Conservation (phyloP, 2,797 vertebrate species). For the Bucorvus abyssinicus region DNA sequence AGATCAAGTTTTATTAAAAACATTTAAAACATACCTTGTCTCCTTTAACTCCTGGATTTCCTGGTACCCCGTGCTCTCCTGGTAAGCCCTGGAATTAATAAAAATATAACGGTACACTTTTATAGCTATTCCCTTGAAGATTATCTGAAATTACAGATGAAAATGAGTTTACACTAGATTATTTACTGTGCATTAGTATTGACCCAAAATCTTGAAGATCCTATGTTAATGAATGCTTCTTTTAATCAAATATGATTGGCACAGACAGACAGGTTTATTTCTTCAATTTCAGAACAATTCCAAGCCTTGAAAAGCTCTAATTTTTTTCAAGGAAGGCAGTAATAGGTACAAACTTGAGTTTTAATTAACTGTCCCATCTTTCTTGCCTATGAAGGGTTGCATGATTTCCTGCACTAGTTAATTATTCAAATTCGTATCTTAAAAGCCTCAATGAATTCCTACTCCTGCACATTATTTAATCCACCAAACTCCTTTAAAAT, state of each 20-base stretch:
- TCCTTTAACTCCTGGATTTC: slow-evolving; percentile 90
- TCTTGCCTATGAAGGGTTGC: neutral
- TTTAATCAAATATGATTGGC: neutral
- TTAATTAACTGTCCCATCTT: neutral
- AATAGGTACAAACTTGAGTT: neutral
- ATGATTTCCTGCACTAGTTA: neutral
- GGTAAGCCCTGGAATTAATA: slow-evolving; percentile 84
- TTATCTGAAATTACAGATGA: neutral
- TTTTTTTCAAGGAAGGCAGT: neutral
- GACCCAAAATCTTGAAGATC: neutral
- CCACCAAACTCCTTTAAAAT: neutral
- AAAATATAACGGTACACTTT: neutral
- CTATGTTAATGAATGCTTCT: neutral
- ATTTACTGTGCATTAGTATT: neutral
- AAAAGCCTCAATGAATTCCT: neutral
- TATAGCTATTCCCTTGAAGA: neutral
- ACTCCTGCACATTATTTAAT: neutral
- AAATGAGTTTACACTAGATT: neutral
- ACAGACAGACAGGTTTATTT: neutral
- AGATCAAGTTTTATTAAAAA: neutral
- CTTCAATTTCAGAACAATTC: neutral
- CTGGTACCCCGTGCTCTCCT: slow-evolving; percentile 84
- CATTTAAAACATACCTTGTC: slow-evolving; percentile 83
- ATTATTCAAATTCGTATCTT: neutral
- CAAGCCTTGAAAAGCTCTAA: neutral